A percentile compares a stretch with the other conserved stretches of the same genome.
phyloP scores from a whole-genome alignment of 2,888 invertebrate genomes.

The Sphaerophoria taeniata region DNA sequence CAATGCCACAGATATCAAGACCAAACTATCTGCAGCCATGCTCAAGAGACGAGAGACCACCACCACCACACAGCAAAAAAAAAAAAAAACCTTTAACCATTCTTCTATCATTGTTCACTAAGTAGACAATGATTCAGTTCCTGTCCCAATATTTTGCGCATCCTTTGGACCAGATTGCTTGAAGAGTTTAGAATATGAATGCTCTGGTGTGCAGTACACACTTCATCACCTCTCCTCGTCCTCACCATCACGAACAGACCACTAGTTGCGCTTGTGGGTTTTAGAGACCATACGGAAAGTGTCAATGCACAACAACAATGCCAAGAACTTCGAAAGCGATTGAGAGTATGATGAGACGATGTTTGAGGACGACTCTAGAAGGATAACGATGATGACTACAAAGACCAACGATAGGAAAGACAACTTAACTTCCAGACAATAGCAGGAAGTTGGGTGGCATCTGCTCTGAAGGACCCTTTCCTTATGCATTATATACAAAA shows the following conservation, averaged over 20 bases:
- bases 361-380: constrained; percentile 23
- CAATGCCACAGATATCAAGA: constrained; percentile 67
- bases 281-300: constrained; percentile 49
- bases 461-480: constrained; percentile 61
- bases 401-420: constrained; percentile 57
- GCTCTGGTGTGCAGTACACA: background rate
- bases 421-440: constrained; percentile 69
- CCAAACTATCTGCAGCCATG: constrained; percentile 44
- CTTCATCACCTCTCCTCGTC: constrained; percentile 32
- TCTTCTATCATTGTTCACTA: constrained; percentile 63
- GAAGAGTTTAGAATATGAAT: constrained; percentile 48
- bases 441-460: constrained; percentile 69
- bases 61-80: background rate
- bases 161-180: constrained; percentile 64
- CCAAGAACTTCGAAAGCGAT: constrained; percentile 4
- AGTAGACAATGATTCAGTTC: constrained; percentile 74
- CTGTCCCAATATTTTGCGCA: constrained; percentile 61
- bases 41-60: constrained; percentile 16
- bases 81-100: constrained; percentile 40
- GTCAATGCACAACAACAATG: constrained; percentile 66
- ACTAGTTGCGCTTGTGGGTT: constrained; percentile 64
- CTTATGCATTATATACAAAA: constrained; percentile 64
- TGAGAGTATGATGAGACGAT: constrained; percentile 24
- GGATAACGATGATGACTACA: background rate
- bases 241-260: constrained; percentile 70